These are phyloP conservation scores for Sebastes schlegelii DNA, from an alignment of 2,113 vertebrate genomes.

Conservation along the genomic window DNA sequence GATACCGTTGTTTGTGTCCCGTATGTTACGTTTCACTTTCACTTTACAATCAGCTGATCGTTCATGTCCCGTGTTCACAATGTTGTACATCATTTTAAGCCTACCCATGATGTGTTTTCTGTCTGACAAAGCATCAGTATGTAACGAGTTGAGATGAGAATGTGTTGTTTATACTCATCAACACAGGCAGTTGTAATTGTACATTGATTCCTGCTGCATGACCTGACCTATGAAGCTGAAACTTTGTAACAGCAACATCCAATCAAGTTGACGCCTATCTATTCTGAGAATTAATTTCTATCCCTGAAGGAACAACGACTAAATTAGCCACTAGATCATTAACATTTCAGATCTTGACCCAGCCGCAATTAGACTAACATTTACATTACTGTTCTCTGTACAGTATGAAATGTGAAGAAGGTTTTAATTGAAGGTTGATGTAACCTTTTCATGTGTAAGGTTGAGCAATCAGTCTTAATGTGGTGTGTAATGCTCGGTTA, in stretches of 20 bases:
- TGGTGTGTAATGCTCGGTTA: conserved; percentile 63
- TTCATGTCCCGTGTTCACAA: too few relatives aligned
- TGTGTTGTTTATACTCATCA: neutral
- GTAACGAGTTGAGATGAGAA: too few relatives aligned
- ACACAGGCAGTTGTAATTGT: conserved; percentile 15
- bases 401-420: conserved; percentile 36
- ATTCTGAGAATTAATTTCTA: conserved; percentile 71
- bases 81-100: too few relatives aligned
- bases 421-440: conserved; percentile 78
- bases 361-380: conserved; percentile 51
- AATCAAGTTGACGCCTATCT: conserved; percentile 72
- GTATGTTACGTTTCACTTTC: too few relatives aligned
- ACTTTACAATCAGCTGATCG: too few relatives aligned
- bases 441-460: conserved; percentile 77
- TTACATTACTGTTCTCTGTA: conserved; percentile 40
- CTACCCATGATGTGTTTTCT: too few relatives aligned
- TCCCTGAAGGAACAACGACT: conserved; percentile 68
- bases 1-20: too few relatives aligned
- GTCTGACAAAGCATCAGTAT: too few relatives aligned
- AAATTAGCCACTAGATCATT: conserved; percentile 69
- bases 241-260: conserved; percentile 51
- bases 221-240: conserved; percentile 37
- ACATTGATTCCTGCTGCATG: conserved; percentile 14
- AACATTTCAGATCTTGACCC: conserved; percentile 62
- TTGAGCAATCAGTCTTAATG: conserved; percentile 77